A percentile compares a stretch with the other conserved stretches of the same genome.
phyloP scores from a whole-genome alignment of 2,113 vertebrate genomes.

The Callaeas wilsoni region DNA sequence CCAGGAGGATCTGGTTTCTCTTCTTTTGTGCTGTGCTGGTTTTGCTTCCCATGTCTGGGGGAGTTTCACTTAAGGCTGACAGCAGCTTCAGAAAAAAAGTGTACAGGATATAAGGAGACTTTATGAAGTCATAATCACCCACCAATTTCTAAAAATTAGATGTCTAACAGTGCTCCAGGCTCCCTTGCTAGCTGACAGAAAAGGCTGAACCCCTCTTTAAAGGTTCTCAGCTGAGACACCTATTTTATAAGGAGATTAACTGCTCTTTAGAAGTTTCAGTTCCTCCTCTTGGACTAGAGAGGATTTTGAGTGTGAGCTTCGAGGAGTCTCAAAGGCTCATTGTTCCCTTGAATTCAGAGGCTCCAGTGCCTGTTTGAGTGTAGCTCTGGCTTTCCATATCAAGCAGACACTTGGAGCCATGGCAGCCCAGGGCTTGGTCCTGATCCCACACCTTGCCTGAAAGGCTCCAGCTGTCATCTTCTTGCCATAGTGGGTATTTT shows the following conservation, averaged over 20 bases:
- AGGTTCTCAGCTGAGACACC: background rate
- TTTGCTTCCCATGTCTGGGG: background rate
- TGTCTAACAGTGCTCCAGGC: background rate
- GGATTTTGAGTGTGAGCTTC: background rate
- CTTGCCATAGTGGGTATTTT: background rate
- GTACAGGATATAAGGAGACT: background rate
- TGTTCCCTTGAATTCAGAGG: background rate
- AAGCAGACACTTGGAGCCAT: background rate
- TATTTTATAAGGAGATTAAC: background rate
- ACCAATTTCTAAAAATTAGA: background rate
- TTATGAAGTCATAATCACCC: background rate
- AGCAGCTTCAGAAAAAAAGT: background rate
- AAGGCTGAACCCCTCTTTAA: background rate
- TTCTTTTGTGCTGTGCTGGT: background rate
- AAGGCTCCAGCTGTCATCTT: background rate
- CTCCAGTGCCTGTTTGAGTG: background rate
- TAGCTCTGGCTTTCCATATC: background rate
- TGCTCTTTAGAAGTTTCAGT: background rate
- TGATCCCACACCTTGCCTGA: background rate
- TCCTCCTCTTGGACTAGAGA: background rate
- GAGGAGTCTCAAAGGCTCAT: slow-evolving; percentile 6
- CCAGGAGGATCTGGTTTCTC: background rate
- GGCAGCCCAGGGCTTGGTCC: background rate
- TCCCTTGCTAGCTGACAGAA: background rate
- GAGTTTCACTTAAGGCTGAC: background rate